Percentiles rank a stretch among this genome's conserved stretches.
Evolutionary conservation across 2,797 vertebrate species (phyloP).

Genomic region (Cossypha caffra): DNA sequence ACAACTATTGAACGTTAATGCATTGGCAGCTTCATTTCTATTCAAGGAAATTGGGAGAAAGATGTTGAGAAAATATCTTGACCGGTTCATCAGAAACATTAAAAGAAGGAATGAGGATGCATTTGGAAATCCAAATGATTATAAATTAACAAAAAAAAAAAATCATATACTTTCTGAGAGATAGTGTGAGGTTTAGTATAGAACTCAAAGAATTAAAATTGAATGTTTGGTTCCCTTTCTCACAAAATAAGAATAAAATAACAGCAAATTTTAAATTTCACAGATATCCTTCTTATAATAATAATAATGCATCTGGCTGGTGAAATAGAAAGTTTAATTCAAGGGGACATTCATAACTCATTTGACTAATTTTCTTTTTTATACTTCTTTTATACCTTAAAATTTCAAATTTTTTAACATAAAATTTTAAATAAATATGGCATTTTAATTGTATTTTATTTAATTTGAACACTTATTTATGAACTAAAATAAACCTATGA

Average conservation of each 20-base stretch:
- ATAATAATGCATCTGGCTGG: background rate
- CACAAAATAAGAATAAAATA: background rate
- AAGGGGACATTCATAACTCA: background rate
- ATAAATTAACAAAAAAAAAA: background rate
- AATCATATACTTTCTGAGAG: background rate
- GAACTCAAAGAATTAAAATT: background rate
- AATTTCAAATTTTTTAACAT: background rate
- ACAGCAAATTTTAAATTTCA: fast-evolving
- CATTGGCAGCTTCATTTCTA: background rate
- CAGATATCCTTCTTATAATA: background rate
- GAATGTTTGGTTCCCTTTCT: background rate
- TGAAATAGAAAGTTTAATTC: background rate
- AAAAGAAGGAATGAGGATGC: background rate
- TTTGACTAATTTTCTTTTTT: background rate
- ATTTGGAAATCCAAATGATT: background rate
- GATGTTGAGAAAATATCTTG: background rate
- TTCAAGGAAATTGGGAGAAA: background rate
- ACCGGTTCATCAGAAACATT: background rate
- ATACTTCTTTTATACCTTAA: background rate
- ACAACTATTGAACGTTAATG: background rate
- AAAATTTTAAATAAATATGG: background rate
- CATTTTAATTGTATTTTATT: background rate
- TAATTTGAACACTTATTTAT: background rate
- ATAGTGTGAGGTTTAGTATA: background rate
- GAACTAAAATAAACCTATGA: background rate